These are phyloP conservation scores for Polypterus bichir DNA, from an alignment of 2,113 vertebrate genomes.

Conservation along the genomic window DNA sequence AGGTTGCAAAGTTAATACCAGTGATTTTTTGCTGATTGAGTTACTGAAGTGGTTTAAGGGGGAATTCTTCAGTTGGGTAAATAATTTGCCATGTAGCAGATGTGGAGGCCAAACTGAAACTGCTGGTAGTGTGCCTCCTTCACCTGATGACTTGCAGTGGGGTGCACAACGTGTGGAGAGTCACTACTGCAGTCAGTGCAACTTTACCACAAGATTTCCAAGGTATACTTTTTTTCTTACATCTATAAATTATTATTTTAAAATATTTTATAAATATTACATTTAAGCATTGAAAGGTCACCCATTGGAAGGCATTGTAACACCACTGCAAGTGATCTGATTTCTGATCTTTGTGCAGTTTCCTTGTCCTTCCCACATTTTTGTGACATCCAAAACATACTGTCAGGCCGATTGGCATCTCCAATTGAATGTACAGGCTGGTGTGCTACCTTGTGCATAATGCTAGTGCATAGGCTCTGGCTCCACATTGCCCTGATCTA, in stretches of 20 bases:
- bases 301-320: background rate
- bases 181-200: conserved; percentile 72
- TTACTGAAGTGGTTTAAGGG: conserved; percentile 86
- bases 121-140: conserved; percentile 47
- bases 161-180: conserved; percentile 70
- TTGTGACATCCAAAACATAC: no score
- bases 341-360: background rate
- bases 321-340: background rate
- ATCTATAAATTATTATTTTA: background rate
- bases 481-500: no score
- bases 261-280: background rate
- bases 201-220: conserved; percentile 73
- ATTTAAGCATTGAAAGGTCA: no score
- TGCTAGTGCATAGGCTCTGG: no score
- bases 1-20: conserved; percentile 60
- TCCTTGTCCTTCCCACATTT: background rate
- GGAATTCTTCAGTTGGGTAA: conserved; percentile 86
- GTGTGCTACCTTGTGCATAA: no score
- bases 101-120: conserved; percentile 66
- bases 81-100: conserved; percentile 61
- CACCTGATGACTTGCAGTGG: conserved; percentile 70
- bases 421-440: no score
- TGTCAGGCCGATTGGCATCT: no score
- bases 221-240: conserved; percentile 46
- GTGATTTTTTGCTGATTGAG: conserved; percentile 81